These are phyloP conservation scores for Henricia sp. DNA, from an alignment of 53 echinoderm and acorn worm species.

Conservation along the genomic window DNA sequence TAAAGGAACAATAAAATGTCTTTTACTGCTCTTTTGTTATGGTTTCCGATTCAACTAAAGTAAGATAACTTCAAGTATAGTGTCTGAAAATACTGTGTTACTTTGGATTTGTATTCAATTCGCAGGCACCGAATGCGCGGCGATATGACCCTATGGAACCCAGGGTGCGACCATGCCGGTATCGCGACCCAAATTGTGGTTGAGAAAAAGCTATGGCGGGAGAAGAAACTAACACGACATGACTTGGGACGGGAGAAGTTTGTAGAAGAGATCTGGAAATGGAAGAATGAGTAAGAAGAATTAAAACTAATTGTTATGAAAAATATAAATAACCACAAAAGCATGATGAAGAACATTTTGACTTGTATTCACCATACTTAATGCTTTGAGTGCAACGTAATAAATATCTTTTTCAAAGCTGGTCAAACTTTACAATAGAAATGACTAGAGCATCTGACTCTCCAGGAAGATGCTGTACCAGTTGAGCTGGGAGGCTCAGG, in stretches of 20 bases:
- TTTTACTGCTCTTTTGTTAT: too few relatives aligned
- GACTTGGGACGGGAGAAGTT: constrained; percentile 95
- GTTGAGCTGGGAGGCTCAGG: too few relatives aligned
- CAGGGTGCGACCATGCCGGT: constrained; percentile 97
- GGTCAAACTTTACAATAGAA: too few relatives aligned
- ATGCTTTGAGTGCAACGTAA: too few relatives aligned
- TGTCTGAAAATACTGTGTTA: too few relatives aligned
- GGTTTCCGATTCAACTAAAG: too few relatives aligned
- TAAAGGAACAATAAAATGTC: too few relatives aligned
- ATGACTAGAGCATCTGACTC: too few relatives aligned
- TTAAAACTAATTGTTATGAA: too few relatives aligned
- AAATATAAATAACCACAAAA: background rate
- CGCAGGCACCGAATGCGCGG: constrained; percentile 96
- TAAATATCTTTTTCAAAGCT: too few relatives aligned
- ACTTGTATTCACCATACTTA: background rate
- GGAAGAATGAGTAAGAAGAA: constrained; percentile 91
- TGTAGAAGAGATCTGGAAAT: constrained; percentile 94
- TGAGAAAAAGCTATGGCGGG: constrained; percentile 92
- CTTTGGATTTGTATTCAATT: background rate
- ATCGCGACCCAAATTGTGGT: constrained; percentile 98
- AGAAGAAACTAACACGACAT: constrained; percentile 78
- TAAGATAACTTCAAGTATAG: too few relatives aligned
- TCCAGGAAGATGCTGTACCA: too few relatives aligned
- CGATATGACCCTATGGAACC: constrained; percentile 90
- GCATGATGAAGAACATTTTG: background rate